Evolutionary conservation across 2,113 vertebrate genomes (phyloP), one percentile per base, ranked within the genome.

Genomic region (Poecile atricapillus): DNA sequence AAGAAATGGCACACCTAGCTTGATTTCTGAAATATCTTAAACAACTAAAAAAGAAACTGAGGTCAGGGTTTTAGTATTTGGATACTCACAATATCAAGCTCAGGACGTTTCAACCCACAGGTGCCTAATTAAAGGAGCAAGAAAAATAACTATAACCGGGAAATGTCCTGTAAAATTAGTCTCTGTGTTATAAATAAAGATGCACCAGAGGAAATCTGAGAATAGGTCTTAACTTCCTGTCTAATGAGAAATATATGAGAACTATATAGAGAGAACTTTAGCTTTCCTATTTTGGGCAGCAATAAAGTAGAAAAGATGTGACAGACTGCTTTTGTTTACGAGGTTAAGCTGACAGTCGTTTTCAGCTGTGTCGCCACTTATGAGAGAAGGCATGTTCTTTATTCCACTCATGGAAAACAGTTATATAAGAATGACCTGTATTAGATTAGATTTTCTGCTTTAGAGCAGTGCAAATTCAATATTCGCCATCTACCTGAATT

Each of bases 41-140:
- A 52, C 8, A 70, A 44, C 16, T 33, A 33, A 24, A 47, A 91
- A 85, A 91, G 55, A 88, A 94, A 55, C 31, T 22, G 55, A 83
- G 28, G 30, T 85, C 10, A 2, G 18, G 7, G 11, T 4, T 49
- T 88, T 80, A 70, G 35, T 67, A 44, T 56, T 17, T 93, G 35
- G 7, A 8, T 64, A 70, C 27, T 86, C 83, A 67, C 55, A 96
- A 80, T 83, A 75, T 90, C 82, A 83, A 43, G 27, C 37, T 63
- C 27, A 70, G 87, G 71, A 77, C 63, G 62, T 65, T 85, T 83
- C 58, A 90, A 80, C 74, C 43, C 63, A 91, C 35, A 63, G 63
- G 62, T 76, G 50, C 78, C 95, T 93, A 89, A 96, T 87, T 91
- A 91, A 87, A 96, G 78, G n/a, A 76, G 27, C 20, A 89, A 95